phyloP scores from a whole-genome alignment of 2,888 invertebrate species.

The Schizaphis graminum region DNA sequence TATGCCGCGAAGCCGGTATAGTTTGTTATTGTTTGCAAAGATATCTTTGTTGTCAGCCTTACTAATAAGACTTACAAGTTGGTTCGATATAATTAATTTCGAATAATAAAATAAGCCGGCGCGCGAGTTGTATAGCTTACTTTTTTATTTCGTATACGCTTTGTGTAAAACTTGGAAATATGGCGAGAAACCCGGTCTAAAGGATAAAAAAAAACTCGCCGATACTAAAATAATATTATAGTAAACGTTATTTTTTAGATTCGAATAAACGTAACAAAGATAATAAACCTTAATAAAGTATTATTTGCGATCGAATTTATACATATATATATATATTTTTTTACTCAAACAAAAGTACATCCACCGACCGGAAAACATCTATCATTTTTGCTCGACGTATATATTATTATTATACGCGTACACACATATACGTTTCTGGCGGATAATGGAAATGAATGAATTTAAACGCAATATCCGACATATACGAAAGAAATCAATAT shows the following conservation, averaged over 20 bases:
- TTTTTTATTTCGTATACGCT: neutral
- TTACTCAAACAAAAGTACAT: neutral
- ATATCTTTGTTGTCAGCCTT: neutral
- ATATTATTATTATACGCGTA: neutral
- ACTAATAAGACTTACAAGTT: neutral
- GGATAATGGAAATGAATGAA: neutral
- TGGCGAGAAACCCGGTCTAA: neutral
- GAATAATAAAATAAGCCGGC: neutral
- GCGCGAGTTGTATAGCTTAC: neutral
- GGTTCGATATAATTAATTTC: neutral
- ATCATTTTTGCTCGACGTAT: neutral
- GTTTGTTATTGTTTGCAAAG: neutral
- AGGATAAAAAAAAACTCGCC: neutral
- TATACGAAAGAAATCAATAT: neutral
- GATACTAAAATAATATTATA: neutral
- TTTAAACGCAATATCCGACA: neutral
- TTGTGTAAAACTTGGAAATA: neutral
- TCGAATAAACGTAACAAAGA: neutral
- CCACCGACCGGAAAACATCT: neutral
- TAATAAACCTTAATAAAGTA: neutral
- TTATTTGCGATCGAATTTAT: neutral
- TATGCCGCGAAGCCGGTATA: neutral
- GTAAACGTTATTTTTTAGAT: neutral
- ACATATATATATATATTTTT: no score
- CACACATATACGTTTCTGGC: neutral